These are phyloP conservation scores for Heteropelma amictum DNA, from an alignment of 2,888 invertebrate species.

Conservation along the genomic window DNA sequence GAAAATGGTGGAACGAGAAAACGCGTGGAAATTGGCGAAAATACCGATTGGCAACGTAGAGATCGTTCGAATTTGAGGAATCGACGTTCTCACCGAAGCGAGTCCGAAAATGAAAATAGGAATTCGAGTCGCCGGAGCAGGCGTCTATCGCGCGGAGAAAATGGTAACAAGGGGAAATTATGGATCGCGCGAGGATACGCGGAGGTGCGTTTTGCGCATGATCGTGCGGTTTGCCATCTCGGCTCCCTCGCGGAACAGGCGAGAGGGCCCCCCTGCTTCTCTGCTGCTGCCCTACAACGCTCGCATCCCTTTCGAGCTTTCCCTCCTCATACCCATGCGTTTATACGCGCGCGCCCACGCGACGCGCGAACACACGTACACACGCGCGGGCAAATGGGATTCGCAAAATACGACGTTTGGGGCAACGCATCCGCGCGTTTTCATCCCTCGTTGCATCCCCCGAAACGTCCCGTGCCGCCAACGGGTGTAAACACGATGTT, in stretches of 20 bases:
- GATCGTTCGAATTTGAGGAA: no score
- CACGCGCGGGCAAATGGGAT: not conserved
- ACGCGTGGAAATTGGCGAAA: no score
- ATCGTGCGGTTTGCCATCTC: slow-evolving; percentile 60
- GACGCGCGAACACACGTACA: slow-evolving; percentile 12
- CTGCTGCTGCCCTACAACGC: no score
- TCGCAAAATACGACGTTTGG: slow-evolving; percentile 26
- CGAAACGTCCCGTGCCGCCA: not conserved
- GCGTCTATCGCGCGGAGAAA: slow-evolving; percentile 54
- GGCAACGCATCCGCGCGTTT: slow-evolving; percentile 5
- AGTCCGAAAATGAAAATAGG: slow-evolving; percentile 36
- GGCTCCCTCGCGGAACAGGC: slow-evolving; percentile 37
- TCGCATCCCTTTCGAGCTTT: slow-evolving; percentile 50
- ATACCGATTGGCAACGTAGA: no score
- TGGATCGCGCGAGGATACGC: slow-evolving; percentile 69
- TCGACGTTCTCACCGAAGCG: no score
- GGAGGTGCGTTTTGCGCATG: slow-evolving; percentile 63
- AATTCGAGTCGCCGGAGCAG: not conserved
- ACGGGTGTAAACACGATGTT: no score
- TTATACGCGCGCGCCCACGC: slow-evolving; percentile 31
- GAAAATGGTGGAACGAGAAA: no score
- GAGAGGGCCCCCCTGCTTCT: slow-evolving; percentile 20
- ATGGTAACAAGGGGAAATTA: slow-evolving; percentile 73
- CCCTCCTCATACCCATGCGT: no score
- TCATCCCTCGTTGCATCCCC: not conserved